Conservation (phyloP, 2,797 vertebrate genomes). For the Petrocephalus sullivani region DNA sequence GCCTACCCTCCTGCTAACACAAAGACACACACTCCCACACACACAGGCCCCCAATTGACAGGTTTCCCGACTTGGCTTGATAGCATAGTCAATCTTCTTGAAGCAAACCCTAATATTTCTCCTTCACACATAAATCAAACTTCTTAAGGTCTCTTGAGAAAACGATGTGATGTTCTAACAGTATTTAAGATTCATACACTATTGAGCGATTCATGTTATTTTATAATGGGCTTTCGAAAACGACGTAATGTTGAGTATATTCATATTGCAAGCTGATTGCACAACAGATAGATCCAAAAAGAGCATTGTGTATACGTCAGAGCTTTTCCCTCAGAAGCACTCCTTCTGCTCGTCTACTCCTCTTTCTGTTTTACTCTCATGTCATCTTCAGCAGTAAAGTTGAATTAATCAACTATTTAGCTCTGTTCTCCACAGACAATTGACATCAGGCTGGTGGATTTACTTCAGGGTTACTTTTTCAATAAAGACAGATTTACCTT, state of each 20-base stretch:
- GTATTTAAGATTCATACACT: background rate
- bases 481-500: slow-evolving; percentile 8
- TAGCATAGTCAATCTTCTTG: background rate
- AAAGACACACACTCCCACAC: background rate
- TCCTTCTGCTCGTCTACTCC: background rate
- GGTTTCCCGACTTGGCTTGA: background rate
- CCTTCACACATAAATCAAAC: background rate
- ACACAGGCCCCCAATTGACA: background rate
- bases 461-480: background rate
- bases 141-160: background rate
- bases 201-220: background rate
- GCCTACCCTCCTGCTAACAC: background rate
- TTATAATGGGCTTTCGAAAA: background rate
- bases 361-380: background rate
- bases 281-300: background rate
- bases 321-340: background rate
- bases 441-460: slow-evolving; percentile 3
- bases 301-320: background rate
- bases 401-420: background rate
- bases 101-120: background rate
- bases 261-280: background rate
- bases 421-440: background rate
- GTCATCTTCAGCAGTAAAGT: background rate
- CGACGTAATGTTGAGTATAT: background rate
- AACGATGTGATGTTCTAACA: background rate